These are phyloP conservation scores for Acanthis flammea DNA, from an alignment of 2,797 vertebrate species.

Conservation along the genomic window DNA sequence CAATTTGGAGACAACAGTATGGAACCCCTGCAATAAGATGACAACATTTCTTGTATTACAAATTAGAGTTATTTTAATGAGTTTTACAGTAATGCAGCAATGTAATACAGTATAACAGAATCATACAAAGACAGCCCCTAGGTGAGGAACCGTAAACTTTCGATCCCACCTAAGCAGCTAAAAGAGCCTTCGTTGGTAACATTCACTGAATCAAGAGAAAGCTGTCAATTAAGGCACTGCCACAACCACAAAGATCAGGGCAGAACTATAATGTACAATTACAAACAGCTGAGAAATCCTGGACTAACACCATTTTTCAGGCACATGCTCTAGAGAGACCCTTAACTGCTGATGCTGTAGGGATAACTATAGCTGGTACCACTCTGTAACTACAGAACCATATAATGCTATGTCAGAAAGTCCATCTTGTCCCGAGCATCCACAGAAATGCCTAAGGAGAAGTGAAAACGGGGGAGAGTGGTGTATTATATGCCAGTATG, in stretches of 20 bases:
- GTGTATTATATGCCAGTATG: not conserved
- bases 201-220: not conserved
- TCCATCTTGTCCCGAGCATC: not conserved
- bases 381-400: not conserved
- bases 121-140: not conserved
- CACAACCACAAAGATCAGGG: not conserved
- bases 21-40: not conserved
- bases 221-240: not conserved
- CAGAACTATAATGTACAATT: not conserved
- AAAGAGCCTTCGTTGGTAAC: not conserved
- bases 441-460: not conserved
- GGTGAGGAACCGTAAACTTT: fast-evolving
- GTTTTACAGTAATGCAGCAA: not conserved
- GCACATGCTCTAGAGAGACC: not conserved
- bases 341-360: not conserved
- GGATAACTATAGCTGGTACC: fast-evolving
- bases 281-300: not conserved
- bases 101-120: not conserved
- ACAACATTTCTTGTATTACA: not conserved
- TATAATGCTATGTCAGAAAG: not conserved
- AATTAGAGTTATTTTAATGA: not conserved
- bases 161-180: not conserved
- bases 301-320: not conserved
- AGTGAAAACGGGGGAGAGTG: not conserved
- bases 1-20: not conserved